Base-by-base conservation (phyloP, 2,888 invertebrate species). In the Operophtera brumata region DNA sequence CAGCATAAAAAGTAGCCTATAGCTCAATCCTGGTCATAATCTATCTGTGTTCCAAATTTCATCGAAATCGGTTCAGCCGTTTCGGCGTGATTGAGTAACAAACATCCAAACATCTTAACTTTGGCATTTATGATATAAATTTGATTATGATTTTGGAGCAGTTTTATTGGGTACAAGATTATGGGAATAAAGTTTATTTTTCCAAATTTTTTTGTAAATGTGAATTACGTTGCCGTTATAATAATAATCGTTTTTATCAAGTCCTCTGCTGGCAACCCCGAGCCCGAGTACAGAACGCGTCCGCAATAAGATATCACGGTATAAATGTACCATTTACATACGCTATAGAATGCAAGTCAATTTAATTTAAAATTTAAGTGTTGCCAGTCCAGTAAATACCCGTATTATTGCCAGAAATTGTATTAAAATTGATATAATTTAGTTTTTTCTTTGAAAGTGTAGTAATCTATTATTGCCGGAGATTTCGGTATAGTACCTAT, bases 321-420 rank as follows among this genome's bases (percentile, higher is more conserved):
- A 78, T 51, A 56, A 56, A 51, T 56, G 35, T 64, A 77, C 70
- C 62, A 68, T 80, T 67, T 69, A 71, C 67, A 75, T 79, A 60
- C 62, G 62, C 49, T 82, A 78, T 63, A 76, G 64, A 66, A 78
- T 73, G 72, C 76, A 79, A 77, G 73, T 77, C 71, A 65, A 59
- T 66, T 57, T 66, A 54, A 56, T 58, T 64, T 64, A 54, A 57
- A 57, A 50, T 52, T 41, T 55, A 58, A 62, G 58, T 54, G 44
- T 62, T 65, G 61, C 64, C 55, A 70, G 57, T 34, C 6, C 10
- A 32, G 47, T 40, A 4, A 34, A 34, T 11, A 34, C 11, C 5
- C 8, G 20, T 7, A 34, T n/a, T 34, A 47, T 42, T 46, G 46
- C 45, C 39, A 50, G 12, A 12, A 30, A 25, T 42, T 12, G 12